Base-by-base conservation (phyloP, 2,797 vertebrate genomes). In the Moxostoma hubbsi region DNA sequence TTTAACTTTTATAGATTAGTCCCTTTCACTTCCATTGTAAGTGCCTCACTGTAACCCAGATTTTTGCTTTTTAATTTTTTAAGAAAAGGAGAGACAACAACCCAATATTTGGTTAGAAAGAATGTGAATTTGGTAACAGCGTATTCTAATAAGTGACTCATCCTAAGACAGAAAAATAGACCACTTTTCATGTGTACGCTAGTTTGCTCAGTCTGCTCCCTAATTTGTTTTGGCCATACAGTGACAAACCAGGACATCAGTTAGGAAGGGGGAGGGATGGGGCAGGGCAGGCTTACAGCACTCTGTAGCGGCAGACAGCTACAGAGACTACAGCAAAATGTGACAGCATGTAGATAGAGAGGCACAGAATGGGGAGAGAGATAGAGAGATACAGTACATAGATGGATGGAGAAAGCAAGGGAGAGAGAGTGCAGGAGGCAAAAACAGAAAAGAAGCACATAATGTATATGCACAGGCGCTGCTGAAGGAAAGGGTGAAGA, bases 281-380 rank as follows among this genome's bases (percentile, higher is more conserved):
- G 5, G 50, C 18, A 61, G 72, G 50, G 81, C 81, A 75, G 77
- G 66, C 81, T 45, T 76, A 82, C 81, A 65, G 76, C 77, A 83
- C 77, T 83, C n/a, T 86, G 86, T 81, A 83, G 79, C 73, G 57
- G 72, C 69, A 72, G 83, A 62, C 80, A 73, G 77, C 54, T 66
- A 78, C 78, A 67, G 55, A 67, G 83, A 71, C 67, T 81, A 83
- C 75, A 80, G 73, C 59, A 77, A 76, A 82, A 79, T 64, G 80
- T 85, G 83, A 85, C 83, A 88, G 82, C 74, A 53, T 83, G 59
- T 68, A 88, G 87, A 89, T 86, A 90, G 82, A 88, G 84, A 75
- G 86, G 61, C 83, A 62, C 73, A 49, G 74, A 86, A 87, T 80
- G 73, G 72, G 79, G 75, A 81, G 81, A 80, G 77, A 83, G 86